phyloP scores from a whole-genome alignment of 2,113 vertebrate species.

The Thinocorus orbignyianus region DNA sequence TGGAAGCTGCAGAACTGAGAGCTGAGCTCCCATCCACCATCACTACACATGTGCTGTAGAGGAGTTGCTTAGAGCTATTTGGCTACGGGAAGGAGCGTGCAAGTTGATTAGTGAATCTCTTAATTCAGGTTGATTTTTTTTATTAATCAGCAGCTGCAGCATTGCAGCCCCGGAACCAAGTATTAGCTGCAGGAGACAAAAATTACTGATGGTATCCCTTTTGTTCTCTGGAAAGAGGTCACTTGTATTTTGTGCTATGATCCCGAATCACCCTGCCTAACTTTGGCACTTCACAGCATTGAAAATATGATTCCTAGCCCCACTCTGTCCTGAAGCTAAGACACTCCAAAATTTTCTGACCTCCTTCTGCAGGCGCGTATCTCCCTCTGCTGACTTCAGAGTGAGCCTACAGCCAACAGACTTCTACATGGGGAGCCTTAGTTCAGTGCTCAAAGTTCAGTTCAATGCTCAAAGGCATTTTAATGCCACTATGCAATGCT shows the following conservation, averaged over 20 bases:
- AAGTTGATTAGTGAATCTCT: background rate
- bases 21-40: background rate
- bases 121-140: background rate
- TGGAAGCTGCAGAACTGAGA: fast-evolving
- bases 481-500: background rate
- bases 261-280: background rate
- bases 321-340: background rate
- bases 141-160: background rate
- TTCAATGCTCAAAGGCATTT: background rate
- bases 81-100: background rate
- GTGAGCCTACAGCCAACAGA: background rate
- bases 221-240: background rate
- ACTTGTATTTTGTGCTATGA: background rate
- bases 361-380: background rate
- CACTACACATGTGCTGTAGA: fast-evolving
- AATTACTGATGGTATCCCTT: background rate
- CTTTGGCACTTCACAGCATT: background rate
- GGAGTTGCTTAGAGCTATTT: background rate
- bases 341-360: background rate
- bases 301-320: background rate
- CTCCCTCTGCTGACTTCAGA: background rate
- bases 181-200: background rate
- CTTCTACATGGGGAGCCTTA: background rate
- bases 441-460: background rate
- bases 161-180: background rate